These are phyloP conservation scores for Zeus faber DNA, from an alignment of 2,113 vertebrate genomes.

Conservation along the genomic window DNA sequence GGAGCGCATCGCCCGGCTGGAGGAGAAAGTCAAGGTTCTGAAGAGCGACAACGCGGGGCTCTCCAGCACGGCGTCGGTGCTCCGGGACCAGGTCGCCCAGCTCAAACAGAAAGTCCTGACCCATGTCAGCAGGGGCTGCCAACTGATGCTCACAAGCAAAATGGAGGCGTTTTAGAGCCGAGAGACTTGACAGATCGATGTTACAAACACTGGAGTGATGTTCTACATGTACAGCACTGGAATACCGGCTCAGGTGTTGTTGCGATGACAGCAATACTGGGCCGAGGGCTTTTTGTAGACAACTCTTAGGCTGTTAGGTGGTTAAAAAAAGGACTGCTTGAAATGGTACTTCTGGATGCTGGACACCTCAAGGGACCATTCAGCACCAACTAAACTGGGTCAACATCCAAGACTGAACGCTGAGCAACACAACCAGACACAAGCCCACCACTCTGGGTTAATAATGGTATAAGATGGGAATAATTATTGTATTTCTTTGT, in stretches of 20 bases:
- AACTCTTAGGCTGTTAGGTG: conserved; percentile 31
- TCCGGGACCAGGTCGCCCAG: conserved; percentile 90
- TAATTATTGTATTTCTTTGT: conserved; percentile 60
- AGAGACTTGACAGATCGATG: conserved; percentile 46
- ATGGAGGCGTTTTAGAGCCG: conserved; percentile 76
- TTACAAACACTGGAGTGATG: conserved; percentile 72
- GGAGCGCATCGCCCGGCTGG: conserved; percentile 89
- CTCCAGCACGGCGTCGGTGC: conserved; percentile 83
- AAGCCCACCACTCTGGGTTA: conserved; percentile 36
- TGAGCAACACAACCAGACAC: conserved; percentile 29
- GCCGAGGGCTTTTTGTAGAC: conserved; percentile 30
- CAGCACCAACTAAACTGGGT: conserved; percentile 34
- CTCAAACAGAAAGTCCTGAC: conserved; percentile 90
- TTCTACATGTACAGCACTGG: conserved; percentile 55
- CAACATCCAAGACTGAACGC: conserved; percentile 50
- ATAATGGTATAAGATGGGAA: conserved; percentile 58
- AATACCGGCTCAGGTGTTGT: conserved; percentile 28
- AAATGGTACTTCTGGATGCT: conserved; percentile 72
- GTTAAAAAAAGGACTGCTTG: conserved; percentile 46
- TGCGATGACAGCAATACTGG: conserved; percentile 21
- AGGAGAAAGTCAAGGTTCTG: conserved; percentile 88
- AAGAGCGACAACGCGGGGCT: conserved; percentile 89
- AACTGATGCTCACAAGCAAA: conserved; percentile 87
- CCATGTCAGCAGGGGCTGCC: conserved; percentile 90
- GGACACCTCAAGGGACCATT: conserved; percentile 64